These are phyloP conservation scores for Lepetodrilus schrolli DNA, from an alignment of 2,888 invertebrate genomes.

Conservation along the genomic window DNA sequence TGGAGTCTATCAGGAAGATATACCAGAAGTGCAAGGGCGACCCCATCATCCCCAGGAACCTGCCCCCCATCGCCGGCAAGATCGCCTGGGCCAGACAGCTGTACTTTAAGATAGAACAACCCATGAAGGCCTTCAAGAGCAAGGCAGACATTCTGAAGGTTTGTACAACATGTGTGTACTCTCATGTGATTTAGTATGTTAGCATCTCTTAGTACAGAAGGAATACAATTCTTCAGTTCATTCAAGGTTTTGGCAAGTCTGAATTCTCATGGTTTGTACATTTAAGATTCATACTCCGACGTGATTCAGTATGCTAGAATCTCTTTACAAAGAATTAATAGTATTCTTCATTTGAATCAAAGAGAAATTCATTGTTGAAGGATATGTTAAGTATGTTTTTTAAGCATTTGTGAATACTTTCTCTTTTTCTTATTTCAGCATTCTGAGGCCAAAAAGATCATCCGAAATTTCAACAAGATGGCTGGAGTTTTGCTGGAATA, in stretches of 20 bases:
- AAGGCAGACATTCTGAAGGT: constrained; percentile 74
- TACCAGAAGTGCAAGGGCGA: constrained; percentile 92
- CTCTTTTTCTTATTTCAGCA: constrained; percentile 51
- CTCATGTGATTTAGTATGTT: no score
- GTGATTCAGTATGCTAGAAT: no score
- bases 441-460: constrained; percentile 73
- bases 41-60: constrained; percentile 90
- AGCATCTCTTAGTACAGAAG: no score
- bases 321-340: not conserved
- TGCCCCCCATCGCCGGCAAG: constrained; percentile 91
- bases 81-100: constrained; percentile 87
- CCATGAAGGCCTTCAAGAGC: constrained; percentile 80
- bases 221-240: not conserved
- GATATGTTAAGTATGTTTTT: not conserved
- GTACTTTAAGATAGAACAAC: constrained; percentile 86
- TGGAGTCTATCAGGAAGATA: constrained; percentile 83
- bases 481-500: constrained; percentile 75
- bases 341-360: not conserved
- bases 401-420: not conserved
- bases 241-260: no score
- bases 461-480: constrained; percentile 76
- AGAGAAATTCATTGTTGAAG: no score
- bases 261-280: constrained; percentile 66
- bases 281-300: no score
- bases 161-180: no score